Conservation (phyloP, 2,797 vertebrate genomes). For the Morus bassanus region DNA sequence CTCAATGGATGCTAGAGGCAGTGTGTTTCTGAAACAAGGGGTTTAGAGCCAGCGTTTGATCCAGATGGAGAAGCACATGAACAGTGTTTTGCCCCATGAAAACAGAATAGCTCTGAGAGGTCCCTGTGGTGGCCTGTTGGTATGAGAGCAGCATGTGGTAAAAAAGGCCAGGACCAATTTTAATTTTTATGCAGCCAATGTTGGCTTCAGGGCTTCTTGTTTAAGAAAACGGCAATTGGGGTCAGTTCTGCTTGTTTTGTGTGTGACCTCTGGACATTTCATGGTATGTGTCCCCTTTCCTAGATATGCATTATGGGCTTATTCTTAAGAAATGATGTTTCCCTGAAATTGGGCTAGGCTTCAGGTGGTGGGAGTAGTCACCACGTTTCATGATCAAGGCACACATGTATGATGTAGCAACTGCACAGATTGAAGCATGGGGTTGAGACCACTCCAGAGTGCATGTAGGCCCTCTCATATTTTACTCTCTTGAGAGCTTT, state of each 20-base stretch:
- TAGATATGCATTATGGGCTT: neutral
- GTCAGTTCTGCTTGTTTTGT: neutral
- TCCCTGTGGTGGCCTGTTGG: neutral
- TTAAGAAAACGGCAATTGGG: neutral
- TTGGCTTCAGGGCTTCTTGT: neutral
- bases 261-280: neutral
- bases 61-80: neutral
- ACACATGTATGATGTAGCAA: neutral
- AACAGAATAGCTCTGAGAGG: neutral
- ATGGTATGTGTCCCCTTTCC: neutral
- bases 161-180: neutral
- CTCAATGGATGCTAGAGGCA: neutral
- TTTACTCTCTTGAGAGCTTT: neutral
- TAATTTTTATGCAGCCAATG: neutral
- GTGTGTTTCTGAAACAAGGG: neutral
- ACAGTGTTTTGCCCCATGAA: neutral
- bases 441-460: neutral
- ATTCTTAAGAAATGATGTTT: neutral
- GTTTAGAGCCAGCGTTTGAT: neutral
- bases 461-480: too few relatives aligned
- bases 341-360: neutral
- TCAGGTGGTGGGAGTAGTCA: neutral
- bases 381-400: rapidly evolving
- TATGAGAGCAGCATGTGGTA: neutral
- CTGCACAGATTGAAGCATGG: neutral